Base-by-base conservation (phyloP, 2,797 vertebrate species). In the Rachycentron canadum region DNA sequence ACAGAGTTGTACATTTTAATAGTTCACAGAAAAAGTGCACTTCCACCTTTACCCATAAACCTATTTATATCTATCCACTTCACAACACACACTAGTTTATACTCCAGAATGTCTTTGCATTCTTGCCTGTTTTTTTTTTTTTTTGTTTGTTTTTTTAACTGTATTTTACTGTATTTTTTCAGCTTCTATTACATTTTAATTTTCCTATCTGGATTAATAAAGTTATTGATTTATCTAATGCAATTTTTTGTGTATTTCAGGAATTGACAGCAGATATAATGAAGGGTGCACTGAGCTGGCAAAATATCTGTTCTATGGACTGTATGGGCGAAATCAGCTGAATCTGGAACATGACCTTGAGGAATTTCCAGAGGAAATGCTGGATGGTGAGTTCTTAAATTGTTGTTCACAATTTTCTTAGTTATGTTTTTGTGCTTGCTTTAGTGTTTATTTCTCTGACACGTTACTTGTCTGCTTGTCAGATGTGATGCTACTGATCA, bases 201-300 rank as follows among this genome's bases (percentile, higher is more conserved):
- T 32, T 32, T 3, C 32, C 32, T 32, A 32, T 32, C 3, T 7
- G 32, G 32, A 32, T 32, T 32, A 32, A 32, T 32, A 32, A 32
- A 32, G 32, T 32, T 3, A 32, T 32, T 7, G 32, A 7, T 32
- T 3, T 32, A 32, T 32, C 38, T 9, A 4, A 69, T 52, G 21
- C 23, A 0, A 21, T 8, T 61, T n/a, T 50, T 12, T 76, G 12
- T 78, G 0, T 74, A 1, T 73, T 86, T 63, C 85, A 99, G 98
- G 98, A 55, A 98, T 99, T 62, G 98, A 99, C 89, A 99, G 98
- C 87, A 95, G 98, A 40, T 99, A 99, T 86, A 99, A 99, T 32
- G 96, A 96, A 75, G 98, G 98, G 3, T 99, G 98, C 93, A 94
- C 95, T 60, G 98, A 99, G 78, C 94, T 99, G 83, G 97, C 98